Evolutionary conservation across 2,888 invertebrate genomes (phyloP).

Genomic region (Aphodius sticticus): DNA sequence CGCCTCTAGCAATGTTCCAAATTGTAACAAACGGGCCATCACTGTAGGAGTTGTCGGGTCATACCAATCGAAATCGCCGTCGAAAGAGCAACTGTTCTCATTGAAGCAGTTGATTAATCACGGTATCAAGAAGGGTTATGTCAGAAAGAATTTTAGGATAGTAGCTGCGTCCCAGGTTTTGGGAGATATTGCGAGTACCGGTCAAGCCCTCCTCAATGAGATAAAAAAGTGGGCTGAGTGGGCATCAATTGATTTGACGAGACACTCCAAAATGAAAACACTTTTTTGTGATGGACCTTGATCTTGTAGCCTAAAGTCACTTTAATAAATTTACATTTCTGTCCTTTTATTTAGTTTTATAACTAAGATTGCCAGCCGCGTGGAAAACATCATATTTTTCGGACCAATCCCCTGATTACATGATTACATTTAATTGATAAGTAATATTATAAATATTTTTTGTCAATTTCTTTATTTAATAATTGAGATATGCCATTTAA

Average conservation of each 20-base stretch:
- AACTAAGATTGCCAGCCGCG: too few species aligned
- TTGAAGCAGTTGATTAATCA: neutral
- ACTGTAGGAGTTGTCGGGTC: neutral
- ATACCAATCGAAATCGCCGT: neutral
- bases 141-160: neutral
- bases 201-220: neutral
- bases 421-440: too few species aligned
- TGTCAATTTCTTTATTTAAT: too few species aligned
- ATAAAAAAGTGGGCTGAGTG: neutral
- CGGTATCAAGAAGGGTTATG: neutral
- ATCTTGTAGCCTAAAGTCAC: neutral
- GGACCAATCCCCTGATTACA: too few species aligned
- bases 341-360: neutral
- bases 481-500: too few species aligned
- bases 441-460: too few species aligned
- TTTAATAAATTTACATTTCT: neutral
- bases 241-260: neutral
- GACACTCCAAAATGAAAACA: neutral
- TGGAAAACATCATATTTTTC: too few species aligned
- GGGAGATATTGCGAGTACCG: neutral
- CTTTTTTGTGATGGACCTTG: neutral
- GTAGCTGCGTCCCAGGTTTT: neutral
- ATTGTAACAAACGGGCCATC: neutral
- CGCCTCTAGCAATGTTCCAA: neutral
- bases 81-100: neutral